A percentile compares a stretch with the other conserved stretches of the same genome.
phyloP scores from a whole-genome alignment of 2,888 invertebrate genomes.

The Trachelus troglodyta region DNA sequence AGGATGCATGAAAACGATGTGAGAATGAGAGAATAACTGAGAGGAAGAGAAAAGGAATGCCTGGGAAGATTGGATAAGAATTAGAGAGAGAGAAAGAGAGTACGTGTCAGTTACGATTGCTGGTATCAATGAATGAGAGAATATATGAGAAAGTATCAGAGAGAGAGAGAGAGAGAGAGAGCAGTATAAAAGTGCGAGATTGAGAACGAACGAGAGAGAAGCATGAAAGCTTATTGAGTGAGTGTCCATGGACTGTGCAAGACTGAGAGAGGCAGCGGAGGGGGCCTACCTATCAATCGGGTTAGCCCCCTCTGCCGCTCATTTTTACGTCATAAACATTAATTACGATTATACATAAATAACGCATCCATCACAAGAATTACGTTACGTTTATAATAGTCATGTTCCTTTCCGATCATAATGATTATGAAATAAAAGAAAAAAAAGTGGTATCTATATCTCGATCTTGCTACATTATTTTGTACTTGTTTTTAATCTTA shows the following conservation, averaged over 20 bases:
- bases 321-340: conserved; percentile 58
- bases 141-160: conserved; percentile 26
- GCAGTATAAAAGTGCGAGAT: conserved; percentile 21
- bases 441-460: conserved; percentile 38
- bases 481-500: conserved; percentile 59
- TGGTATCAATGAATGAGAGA: background rate
- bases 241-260: conserved; percentile 56
- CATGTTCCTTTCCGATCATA: conserved; percentile 55
- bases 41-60: conserved; percentile 13
- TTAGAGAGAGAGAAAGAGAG: conserved; percentile 14
- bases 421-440: conserved; percentile 31
- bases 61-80: conserved; percentile 6
- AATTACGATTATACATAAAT: conserved; percentile 55
- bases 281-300: conserved; percentile 49
- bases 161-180: conserved; percentile 13
- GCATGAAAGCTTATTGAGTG: conserved; percentile 13
- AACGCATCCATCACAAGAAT: conserved; percentile 51
- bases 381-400: conserved; percentile 56
- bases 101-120: background rate
- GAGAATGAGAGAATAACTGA: conserved; percentile 12
- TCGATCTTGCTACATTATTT: conserved; percentile 60
- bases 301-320: conserved; percentile 53
- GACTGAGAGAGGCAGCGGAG: conserved; percentile 60
- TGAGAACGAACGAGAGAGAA: background rate
- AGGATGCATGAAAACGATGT: background rate